A percentile compares a stretch with the other conserved stretches of the same genome.
Conservation (phyloP, 2,797 vertebrate species). For the Carapus acus region DNA sequence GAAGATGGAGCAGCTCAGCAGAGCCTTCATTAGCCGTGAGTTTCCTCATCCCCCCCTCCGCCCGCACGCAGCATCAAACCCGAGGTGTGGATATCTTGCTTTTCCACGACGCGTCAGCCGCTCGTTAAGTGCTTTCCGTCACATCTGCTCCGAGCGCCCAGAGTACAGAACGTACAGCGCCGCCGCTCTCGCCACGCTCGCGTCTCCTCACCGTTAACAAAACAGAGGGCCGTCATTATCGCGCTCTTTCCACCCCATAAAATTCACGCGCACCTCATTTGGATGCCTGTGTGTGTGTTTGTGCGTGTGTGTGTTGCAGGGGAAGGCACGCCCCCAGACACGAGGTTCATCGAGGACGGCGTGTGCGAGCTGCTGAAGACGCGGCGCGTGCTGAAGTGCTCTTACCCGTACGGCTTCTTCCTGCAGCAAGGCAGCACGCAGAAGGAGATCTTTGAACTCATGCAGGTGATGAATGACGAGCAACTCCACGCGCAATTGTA, state of each 20-base stretch:
- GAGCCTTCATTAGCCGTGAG: slow-evolving; percentile 93
- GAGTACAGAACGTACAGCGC: background rate
- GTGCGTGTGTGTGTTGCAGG: slow-evolving; percentile 60
- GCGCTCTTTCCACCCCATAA: background rate
- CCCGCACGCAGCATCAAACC: background rate
- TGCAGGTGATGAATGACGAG: slow-evolving; percentile 81
- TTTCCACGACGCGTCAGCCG: background rate
- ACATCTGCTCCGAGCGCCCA: background rate
- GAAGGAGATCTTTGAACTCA: slow-evolving; percentile 99
- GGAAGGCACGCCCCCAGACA: slow-evolving; percentile 91
- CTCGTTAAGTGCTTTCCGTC: background rate
- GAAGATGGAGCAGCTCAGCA: slow-evolving; percentile 98
- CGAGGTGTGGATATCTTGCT: background rate
- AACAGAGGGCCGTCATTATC: background rate
- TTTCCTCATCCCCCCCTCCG: slow-evolving; percentile 16
- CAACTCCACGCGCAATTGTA: too few species aligned
- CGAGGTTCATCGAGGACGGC: slow-evolving; percentile 98
- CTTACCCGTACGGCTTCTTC: slow-evolving; percentile 99
- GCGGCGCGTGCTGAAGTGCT: slow-evolving; percentile 97
- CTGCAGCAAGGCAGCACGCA: slow-evolving; percentile 99
- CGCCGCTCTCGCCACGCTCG: background rate
- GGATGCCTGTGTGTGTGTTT: background rate
- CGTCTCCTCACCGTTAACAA: background rate
- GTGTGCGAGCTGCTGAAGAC: slow-evolving; percentile 97
- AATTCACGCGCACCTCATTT: background rate